Evolutionary conservation across 2,888 invertebrate species (phyloP).

Genomic region (Litoditis marina): DNA sequence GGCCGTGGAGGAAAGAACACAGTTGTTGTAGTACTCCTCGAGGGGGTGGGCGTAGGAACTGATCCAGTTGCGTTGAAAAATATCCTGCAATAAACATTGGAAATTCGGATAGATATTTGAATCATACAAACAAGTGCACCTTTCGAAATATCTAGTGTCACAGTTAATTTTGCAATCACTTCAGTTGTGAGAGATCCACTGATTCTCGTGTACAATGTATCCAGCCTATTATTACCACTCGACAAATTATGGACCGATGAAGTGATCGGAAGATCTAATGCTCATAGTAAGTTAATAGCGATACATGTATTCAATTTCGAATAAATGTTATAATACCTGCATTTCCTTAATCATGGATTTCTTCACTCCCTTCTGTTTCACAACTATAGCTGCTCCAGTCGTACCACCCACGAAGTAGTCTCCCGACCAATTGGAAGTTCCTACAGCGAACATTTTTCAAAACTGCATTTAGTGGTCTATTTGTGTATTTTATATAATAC

Average conservation of each 20-base stretch:
- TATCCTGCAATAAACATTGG: constrained; percentile 22
- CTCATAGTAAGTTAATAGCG: too few species aligned
- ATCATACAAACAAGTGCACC: neutral
- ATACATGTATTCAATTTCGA: neutral
- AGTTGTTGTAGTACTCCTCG: constrained; percentile 47
- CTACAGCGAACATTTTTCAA: constrained; percentile 62
- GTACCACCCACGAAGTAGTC: constrained; percentile 85
- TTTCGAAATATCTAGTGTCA: too few species aligned
- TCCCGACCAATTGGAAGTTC: constrained; percentile 94
- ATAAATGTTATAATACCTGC: constrained; percentile 62
- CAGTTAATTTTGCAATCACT: too few species aligned
- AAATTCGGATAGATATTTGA: neutral
- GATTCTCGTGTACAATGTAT: too few species aligned
- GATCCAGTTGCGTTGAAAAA: constrained; percentile 54
- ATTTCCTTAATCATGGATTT: constrained; percentile 74
- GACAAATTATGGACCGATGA: neutral
- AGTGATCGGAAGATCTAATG: too few species aligned
- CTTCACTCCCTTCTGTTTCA: constrained; percentile 56
- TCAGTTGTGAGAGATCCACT: too few species aligned
- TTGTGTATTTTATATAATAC: neutral
- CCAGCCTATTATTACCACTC: too few species aligned
- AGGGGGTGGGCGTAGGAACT: constrained; percentile 51
- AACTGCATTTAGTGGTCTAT: too few species aligned
- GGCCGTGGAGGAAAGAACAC: constrained; percentile 37
- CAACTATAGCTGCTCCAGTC: constrained; percentile 79